A percentile compares a stretch with the other conserved stretches of the same genome.
Conservation (phyloP, 2,113 vertebrate species). For the Microtus ochrogaster region DNA sequence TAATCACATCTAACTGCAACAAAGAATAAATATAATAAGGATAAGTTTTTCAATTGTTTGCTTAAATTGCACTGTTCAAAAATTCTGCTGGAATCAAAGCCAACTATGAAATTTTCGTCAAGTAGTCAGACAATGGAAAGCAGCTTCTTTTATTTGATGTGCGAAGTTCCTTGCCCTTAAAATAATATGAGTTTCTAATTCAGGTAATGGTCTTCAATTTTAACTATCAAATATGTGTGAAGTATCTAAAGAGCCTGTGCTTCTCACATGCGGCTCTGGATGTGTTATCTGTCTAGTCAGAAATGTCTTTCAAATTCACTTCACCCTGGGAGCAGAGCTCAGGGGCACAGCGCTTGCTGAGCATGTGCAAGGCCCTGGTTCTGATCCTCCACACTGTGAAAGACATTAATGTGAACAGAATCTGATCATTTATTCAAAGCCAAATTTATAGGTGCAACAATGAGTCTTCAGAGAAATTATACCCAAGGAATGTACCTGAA, state of each 20-base stretch:
- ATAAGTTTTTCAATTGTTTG: slow-evolving; percentile 47
- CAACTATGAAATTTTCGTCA: slow-evolving; percentile 48
- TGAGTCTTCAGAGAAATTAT: slow-evolving; percentile 63
- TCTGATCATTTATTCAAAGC: slow-evolving; percentile 51
- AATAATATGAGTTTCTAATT: slow-evolving; percentile 45
- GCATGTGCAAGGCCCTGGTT: background rate
- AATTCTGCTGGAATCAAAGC: slow-evolving; percentile 66
- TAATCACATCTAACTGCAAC: background rate
- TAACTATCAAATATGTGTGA: slow-evolving; percentile 58
- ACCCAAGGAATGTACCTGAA: slow-evolving; percentile 26
- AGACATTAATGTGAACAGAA: slow-evolving; percentile 43
- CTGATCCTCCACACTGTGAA: background rate
- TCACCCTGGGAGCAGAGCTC: rapidly evolving
- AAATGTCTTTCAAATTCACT: slow-evolving; percentile 76
- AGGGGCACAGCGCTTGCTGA: background rate
- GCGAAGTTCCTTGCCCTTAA: slow-evolving; percentile 1
- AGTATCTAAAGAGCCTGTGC: background rate
- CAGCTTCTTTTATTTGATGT: slow-evolving; percentile 53
- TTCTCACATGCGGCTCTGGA: background rate
- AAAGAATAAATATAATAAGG: slow-evolving; percentile 49
- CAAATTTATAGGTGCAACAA: slow-evolving; percentile 59
- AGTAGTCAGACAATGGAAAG: slow-evolving; percentile 57
- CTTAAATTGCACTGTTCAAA: slow-evolving; percentile 46
- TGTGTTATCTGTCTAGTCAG: slow-evolving; percentile 56
- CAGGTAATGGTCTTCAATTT: slow-evolving; percentile 33